Conservation (phyloP, 2,113 vertebrate species). For the Pelvicachromis taeniatus region DNA sequence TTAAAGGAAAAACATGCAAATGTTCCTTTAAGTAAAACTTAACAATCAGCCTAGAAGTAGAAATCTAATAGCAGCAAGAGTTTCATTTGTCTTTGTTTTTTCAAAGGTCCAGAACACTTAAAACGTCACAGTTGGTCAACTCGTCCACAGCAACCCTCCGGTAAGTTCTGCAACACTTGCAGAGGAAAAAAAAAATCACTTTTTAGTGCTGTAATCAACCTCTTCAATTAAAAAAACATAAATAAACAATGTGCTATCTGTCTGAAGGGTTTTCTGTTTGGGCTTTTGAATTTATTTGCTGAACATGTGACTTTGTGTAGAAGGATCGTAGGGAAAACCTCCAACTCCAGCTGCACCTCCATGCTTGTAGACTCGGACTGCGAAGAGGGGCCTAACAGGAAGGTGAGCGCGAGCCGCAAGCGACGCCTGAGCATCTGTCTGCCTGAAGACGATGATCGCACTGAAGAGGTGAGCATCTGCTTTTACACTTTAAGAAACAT, state of each 20-base stretch:
- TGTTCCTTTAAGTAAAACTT: not conserved
- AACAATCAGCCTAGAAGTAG: not conserved
- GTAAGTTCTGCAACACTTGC: conserved; percentile 65
- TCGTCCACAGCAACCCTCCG: conserved; percentile 79
- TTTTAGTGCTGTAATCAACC: not conserved
- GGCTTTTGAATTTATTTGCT: not conserved
- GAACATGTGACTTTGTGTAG: not conserved
- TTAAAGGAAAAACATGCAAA: not conserved
- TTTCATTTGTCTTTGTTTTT: not conserved
- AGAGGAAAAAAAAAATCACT: not conserved
- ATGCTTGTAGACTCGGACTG: conserved; percentile 85
- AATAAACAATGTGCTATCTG: not conserved
- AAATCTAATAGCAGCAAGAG: not conserved
- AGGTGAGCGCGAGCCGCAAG: conserved; percentile 69
- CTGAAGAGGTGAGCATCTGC: conserved; percentile 58
- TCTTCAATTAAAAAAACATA: not conserved
- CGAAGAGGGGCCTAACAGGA: conserved; percentile 85
- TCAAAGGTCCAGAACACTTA: conserved; percentile 85
- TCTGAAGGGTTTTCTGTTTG: not conserved
- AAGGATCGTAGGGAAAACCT: conserved; percentile 70
- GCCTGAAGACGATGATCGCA: conserved; percentile 66
- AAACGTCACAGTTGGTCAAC: conserved; percentile 86
- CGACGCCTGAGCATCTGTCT: conserved; percentile 76
- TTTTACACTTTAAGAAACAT: not conserved
- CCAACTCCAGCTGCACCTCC: conserved; percentile 66